Evolutionary conservation across 2,888 invertebrate genomes (phyloP).

Genomic region (Epistrophella euchroma): DNA sequence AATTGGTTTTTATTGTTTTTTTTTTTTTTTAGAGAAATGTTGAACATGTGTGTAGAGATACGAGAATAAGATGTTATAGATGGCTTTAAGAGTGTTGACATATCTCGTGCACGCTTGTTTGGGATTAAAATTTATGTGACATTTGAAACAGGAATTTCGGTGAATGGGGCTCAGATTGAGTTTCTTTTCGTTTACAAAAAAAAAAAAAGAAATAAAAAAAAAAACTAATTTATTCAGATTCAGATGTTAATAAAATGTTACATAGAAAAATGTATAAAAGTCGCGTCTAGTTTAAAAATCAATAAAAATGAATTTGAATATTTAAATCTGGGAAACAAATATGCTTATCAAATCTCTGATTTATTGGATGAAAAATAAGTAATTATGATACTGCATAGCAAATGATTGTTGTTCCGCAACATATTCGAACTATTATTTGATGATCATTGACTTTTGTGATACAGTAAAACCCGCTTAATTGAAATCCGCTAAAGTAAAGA

Average conservation of each 20-base stretch:
- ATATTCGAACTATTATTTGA: no score
- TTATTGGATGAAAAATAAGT: no score
- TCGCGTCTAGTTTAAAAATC: not conserved
- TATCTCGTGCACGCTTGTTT: not conserved
- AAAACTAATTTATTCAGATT: not conserved
- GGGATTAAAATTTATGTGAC: slow-evolving; percentile 34
- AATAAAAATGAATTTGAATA: not conserved
- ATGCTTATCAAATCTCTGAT: not conserved
- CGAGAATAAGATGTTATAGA: slow-evolving; percentile 18
- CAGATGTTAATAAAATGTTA: not conserved
- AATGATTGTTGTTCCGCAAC: no score
- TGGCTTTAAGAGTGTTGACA: slow-evolving; percentile 41
- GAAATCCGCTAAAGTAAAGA: no score
- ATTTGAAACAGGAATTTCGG: slow-evolving; percentile 27
- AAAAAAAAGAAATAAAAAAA: not conserved
- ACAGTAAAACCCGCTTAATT: no score
- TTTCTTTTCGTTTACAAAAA: not conserved
- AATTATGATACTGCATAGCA: no score
- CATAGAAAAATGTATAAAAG: not conserved
- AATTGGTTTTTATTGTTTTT: not conserved
- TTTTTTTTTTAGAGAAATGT: slow-evolving; percentile 10
- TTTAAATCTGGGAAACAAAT: not conserved
- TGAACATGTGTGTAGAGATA: not conserved
- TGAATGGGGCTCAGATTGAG: not conserved
- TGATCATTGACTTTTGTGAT: no score